Conservation (phyloP, 2,797 vertebrate genomes). For the Paramormyrops hopkinsi region DNA sequence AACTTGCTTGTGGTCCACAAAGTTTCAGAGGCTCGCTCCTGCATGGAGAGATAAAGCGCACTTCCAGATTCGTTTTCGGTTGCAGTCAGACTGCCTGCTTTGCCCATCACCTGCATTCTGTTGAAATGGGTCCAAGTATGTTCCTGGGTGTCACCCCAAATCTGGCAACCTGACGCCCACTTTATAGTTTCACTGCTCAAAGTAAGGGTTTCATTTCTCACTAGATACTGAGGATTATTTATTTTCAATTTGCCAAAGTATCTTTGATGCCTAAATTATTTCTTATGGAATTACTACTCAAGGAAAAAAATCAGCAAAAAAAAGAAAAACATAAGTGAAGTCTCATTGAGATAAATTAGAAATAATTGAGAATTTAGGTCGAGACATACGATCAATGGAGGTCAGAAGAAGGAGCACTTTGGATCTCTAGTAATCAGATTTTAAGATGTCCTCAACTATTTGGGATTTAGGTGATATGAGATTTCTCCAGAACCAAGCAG, state of each 20-base stretch:
- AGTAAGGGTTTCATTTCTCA: background rate
- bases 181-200: background rate
- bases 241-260: background rate
- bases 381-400: background rate
- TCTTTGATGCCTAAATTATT: background rate
- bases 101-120: background rate
- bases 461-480: background rate
- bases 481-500: background rate
- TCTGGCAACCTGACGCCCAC: background rate
- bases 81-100: background rate
- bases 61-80: background rate
- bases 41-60: background rate
- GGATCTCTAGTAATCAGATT: background rate
- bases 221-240: background rate
- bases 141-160: background rate
- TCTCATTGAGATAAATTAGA: background rate
- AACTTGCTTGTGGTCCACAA: constrained; percentile 28
- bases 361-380: background rate
- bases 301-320: background rate
- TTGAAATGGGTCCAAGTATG: background rate
- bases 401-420: background rate
- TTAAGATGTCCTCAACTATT: background rate
- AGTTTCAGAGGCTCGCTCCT: background rate
- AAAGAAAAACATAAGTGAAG: background rate
- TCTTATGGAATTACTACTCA: background rate